Base-by-base conservation (phyloP, 2,888 invertebrate species). In the Danaus chrysippus region DNA sequence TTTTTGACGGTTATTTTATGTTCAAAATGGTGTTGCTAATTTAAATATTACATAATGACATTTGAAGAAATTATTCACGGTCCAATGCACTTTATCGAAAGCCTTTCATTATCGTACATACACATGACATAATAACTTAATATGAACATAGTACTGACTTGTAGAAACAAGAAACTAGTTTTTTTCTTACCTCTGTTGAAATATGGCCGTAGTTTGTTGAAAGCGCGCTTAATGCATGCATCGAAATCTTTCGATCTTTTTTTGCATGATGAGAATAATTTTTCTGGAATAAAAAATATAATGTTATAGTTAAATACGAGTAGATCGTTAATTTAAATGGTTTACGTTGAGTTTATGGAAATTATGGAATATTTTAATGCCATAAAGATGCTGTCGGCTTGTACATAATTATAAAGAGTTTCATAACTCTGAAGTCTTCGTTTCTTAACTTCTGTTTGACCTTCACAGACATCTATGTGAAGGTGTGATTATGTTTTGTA, bases 191-290 rank as follows among this genome's bases (percentile, higher is more conserved):
- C 95, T 72, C 92, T 91, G 83, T 94, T 93, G 80, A 95, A 96
- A 79, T 92, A 95, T 0, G 94, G 93, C 42, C 93, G 92, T 15
- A 95, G 76, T 56, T 93, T 92, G 78, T 96, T 96, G 46, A 96
- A 87, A 10, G 93, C 94, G 73, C 94, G 92, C 74, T 94, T 93
- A 69, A 96, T 89, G 77, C 96, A 96, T 8, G 87, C 88, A 71
- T 96, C 95, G 76, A 96, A 96, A 19, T 93, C 92, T 6, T 93
- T 78, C 12, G 92, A 92, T 3, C 87, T 89, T 66, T 90, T 91
- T 64, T 92, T 92, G 78, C 96, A 96, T 44, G 93, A 83, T 56
- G 92, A 83, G 65, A 93, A 84, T 73, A 93, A 86, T 74, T 76
- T 82, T 74, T 82, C 91, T 90, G 86, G 61, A 66, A 62, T 68